Conservation (phyloP, 2,888 invertebrate genomes). For the Colostygia pectinataria region DNA sequence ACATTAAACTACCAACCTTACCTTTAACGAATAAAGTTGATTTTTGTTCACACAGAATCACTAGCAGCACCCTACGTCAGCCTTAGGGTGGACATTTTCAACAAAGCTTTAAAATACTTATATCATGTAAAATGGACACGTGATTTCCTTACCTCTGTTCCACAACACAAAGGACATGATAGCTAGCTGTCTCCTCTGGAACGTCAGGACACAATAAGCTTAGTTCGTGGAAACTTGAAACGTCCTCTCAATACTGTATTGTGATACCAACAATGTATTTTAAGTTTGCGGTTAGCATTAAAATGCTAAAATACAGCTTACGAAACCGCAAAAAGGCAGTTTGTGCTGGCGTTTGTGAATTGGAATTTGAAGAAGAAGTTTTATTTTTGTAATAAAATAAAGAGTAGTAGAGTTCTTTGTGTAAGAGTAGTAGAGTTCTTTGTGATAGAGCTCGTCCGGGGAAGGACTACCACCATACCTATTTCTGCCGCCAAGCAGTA, state of each 20-base stretch:
- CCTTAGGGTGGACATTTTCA: conserved; percentile 10
- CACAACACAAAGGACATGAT: conserved; percentile 3
- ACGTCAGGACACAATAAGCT: conserved; percentile 2
- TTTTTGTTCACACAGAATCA: not conserved
- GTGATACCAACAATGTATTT: conserved; percentile 11
- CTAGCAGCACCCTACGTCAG: conserved; percentile 7
- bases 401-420: too few species aligned
- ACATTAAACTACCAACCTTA: not conserved
- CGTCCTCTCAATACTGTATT: conserved; percentile 11
- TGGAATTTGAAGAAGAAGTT: too few species aligned
- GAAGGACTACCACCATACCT: too few species aligned
- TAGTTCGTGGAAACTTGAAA: conserved; percentile 1
- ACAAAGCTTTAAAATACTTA: conserved; percentile 20
- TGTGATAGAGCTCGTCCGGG: too few species aligned
- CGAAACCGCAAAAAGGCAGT: not conserved
- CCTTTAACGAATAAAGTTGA: not conserved
- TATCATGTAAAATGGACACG: conserved; percentile 9
- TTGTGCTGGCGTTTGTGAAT: not conserved
- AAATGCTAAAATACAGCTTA: conserved; percentile 6
- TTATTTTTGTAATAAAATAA: too few species aligned
- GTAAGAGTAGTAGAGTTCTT: too few species aligned
- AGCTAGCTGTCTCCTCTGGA: conserved; percentile 2
- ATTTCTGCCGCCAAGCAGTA: too few species aligned
- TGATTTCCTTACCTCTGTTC: conserved; percentile 8
- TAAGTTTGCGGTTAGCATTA: conserved; percentile 1